Conservation (phyloP, 2,888 invertebrate species). For the Lithophane ornitopus region DNA sequence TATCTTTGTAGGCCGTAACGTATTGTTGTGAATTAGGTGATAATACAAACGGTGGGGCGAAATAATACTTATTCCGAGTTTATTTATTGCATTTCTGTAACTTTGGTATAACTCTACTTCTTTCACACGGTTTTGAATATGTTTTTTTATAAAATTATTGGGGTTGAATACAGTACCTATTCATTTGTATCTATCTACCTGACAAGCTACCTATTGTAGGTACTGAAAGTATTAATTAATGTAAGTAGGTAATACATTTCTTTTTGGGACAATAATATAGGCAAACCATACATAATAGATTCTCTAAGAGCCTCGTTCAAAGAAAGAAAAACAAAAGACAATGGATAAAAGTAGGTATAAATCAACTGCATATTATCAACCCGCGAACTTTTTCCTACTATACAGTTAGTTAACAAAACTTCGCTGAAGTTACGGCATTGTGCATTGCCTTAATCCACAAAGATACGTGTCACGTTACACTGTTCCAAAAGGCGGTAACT, state of each 20-base stretch:
- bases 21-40: constrained; percentile 50
- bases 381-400: not conserved
- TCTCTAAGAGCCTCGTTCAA: not conserved
- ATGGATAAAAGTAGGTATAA: not conserved
- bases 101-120: not conserved
- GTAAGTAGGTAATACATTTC: not conserved
- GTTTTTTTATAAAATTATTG: not conserved
- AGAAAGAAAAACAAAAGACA: not conserved
- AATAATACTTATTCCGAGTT: constrained; percentile 25
- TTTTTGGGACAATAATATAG: not conserved
- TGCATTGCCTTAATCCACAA: constrained; percentile 38
- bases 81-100: constrained; percentile 18
- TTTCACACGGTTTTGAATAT: not conserved
- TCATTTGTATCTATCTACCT: not conserved
- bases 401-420: constrained; percentile 25
- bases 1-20: constrained; percentile 46
- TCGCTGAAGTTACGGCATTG: constrained; percentile 12
- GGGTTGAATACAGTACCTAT: not conserved
- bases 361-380: constrained; percentile 6
- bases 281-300: not conserved
- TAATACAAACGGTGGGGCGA: constrained; percentile 27
- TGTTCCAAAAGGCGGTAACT: constrained; percentile 22
- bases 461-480: constrained; percentile 49
- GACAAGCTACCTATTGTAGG: not conserved
- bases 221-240: not conserved